Percentiles rank a stretch among this genome's conserved stretches.
These are phyloP conservation scores for Hippotragus niger DNA, from an alignment of 2,113 vertebrate species.

Conservation along the genomic window DNA sequence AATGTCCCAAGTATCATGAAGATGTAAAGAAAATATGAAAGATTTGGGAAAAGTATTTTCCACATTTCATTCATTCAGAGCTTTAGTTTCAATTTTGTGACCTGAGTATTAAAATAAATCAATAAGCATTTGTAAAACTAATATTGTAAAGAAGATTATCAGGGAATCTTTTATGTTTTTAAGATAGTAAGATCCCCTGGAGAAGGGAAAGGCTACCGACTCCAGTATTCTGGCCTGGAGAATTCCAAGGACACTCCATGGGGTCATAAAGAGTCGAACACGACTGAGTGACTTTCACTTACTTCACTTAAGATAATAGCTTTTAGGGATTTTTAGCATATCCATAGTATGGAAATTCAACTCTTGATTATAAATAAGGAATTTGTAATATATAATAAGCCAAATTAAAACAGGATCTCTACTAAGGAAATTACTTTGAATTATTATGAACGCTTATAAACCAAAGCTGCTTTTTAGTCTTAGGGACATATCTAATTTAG, in stretches of 20 bases:
- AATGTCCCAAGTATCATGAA: neutral
- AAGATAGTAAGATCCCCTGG: neutral
- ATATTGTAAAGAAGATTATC: neutral
- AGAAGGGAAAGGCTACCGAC: neutral
- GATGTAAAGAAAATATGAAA: neutral
- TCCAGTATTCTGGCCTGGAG: neutral
- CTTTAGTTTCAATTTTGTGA: neutral
- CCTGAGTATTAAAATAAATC: neutral
- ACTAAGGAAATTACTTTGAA: slow-evolving; percentile 43
- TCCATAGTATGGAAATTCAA: slow-evolving; percentile 18
- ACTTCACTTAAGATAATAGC: neutral
- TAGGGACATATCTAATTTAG: neutral
- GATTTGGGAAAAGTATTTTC: neutral
- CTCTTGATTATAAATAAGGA: neutral
- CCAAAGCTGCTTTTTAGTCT: slow-evolving; percentile 15
- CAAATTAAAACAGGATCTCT: neutral
- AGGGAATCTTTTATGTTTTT: neutral
- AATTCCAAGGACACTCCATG: neutral
- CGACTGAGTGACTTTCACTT: neutral
- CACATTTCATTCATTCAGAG: neutral
- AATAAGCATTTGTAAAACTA: neutral
- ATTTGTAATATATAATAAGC: slow-evolving; percentile 1
- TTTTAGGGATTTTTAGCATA: neutral
- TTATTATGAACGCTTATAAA: neutral
- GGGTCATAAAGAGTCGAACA: neutral